A percentile compares a stretch with the other conserved stretches of the same genome.
Evolutionary conservation across 64 coral and sea anemone genomes (phyloP).

Genomic region (Stichodactyla helianthus): DNA sequence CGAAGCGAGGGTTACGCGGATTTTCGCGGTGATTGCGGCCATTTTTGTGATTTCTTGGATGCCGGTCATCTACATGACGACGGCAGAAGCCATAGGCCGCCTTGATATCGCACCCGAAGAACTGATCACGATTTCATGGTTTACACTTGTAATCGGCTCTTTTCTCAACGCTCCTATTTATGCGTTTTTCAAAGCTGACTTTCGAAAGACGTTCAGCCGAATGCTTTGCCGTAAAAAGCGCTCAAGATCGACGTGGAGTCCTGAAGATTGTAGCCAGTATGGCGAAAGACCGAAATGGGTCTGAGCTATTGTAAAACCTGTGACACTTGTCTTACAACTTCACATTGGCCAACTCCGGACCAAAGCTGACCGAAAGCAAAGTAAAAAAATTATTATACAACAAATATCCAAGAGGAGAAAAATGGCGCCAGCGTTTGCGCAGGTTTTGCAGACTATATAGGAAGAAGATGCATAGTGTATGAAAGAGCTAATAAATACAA

Average conservation of each 20-base stretch:
- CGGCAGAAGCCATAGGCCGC: constrained; percentile 21
- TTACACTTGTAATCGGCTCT: constrained; percentile 41
- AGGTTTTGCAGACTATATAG: background rate
- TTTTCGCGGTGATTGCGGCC: constrained; percentile 42
- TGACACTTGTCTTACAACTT: background rate
- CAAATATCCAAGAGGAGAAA: background rate
- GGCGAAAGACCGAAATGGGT: background rate
- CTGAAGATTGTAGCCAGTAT: constrained; percentile 21
- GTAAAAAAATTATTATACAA: background rate
- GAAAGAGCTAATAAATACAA: background rate
- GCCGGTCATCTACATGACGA: constrained; percentile 52
- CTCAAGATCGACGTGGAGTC: constrained; percentile 20
- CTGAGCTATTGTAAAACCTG: background rate
- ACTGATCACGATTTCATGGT: constrained; percentile 27
- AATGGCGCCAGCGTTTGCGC: background rate
- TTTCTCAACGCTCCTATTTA: constrained; percentile 47
- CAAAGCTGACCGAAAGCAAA: background rate
- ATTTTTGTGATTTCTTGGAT: constrained; percentile 57
- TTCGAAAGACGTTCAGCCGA: constrained; percentile 34
- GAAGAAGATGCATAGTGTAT: background rate
- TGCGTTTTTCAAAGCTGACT: constrained; percentile 55
- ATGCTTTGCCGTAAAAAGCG: constrained; percentile 24
- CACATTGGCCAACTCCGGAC: background rate
- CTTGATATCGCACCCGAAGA: constrained; percentile 12
- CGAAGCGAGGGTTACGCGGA: constrained; percentile 42